phyloP scores from a whole-genome alignment of 1,140 invertebrate genomes.

The Notospermus geniculatus region DNA sequence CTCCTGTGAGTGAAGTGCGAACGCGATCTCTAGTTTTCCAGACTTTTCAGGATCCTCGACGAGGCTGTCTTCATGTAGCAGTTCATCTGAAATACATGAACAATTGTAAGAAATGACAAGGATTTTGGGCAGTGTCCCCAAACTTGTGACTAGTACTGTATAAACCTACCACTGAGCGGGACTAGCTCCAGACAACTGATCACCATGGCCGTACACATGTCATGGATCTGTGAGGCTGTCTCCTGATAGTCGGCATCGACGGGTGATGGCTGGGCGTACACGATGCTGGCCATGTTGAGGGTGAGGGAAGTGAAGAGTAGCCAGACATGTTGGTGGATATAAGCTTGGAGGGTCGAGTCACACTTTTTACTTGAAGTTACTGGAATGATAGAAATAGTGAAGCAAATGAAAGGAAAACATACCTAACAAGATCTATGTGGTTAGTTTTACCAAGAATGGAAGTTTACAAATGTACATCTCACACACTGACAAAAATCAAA shows the following conservation, averaged over 20 bases:
- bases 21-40: conserved; percentile 44
- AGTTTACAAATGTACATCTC: too few relatives aligned
- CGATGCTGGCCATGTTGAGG: conserved; percentile 19
- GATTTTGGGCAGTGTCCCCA: too few relatives aligned
- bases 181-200: conserved; percentile 45
- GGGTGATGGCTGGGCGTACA: not conserved
- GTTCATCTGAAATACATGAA: too few relatives aligned
- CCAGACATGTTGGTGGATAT: conserved; percentile 55
- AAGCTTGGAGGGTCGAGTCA: conserved; percentile 44
- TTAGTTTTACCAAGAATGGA: too few relatives aligned
- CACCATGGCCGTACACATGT: conserved; percentile 39
- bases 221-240: conserved; percentile 42
- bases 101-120: too few relatives aligned
- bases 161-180: conserved; percentile 14
- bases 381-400: conserved; percentile 27
- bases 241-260: conserved; percentile 33
- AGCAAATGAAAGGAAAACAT: too few relatives aligned
- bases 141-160: too few relatives aligned
- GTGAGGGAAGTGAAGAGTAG: conserved; percentile 47
- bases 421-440: too few relatives aligned
- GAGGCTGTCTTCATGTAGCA: not conserved
- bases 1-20: conserved; percentile 51
- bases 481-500: too few relatives aligned
- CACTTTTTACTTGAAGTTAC: conserved; percentile 42
- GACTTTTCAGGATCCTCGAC: conserved; percentile 17